A percentile compares a stretch with the other conserved stretches of the same genome.
phyloP scores from a whole-genome alignment of 1,140 invertebrate genomes.

The Mactra quadrangularis region DNA sequence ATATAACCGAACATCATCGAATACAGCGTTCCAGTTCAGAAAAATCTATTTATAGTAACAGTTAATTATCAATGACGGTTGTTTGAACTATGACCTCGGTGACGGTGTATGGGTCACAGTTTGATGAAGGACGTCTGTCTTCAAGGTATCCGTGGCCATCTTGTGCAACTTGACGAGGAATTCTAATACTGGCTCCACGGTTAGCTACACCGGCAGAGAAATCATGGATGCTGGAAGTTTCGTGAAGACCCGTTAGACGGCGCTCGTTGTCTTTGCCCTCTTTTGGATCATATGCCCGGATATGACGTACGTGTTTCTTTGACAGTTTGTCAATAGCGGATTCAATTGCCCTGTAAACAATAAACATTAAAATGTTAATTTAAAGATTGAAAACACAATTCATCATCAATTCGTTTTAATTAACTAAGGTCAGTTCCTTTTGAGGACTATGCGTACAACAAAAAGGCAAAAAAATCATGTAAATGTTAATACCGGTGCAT shows the following conservation, averaged over 20 bases:
- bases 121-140: constrained; percentile 96
- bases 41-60: too few relatives aligned
- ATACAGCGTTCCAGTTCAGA: too few relatives aligned
- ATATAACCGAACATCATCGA: too few relatives aligned
- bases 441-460: too few relatives aligned
- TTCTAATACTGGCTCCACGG: constrained; percentile 85
- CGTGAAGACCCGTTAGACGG: constrained; percentile 84
- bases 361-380: too few relatives aligned
- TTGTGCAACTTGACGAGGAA: constrained; percentile 89
- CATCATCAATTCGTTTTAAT: too few relatives aligned
- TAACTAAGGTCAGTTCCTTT: too few relatives aligned
- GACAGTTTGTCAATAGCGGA: constrained; percentile 90
- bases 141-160: constrained; percentile 96
- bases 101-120: constrained; percentile 94
- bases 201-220: constrained; percentile 85
- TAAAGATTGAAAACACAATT: too few relatives aligned
- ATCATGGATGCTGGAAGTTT: constrained; percentile 83
- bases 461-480: too few relatives aligned
- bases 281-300: constrained; percentile 93
- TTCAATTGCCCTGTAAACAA: constrained; percentile 82
- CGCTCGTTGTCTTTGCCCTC: constrained; percentile 85
- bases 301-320: constrained; percentile 93
- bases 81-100: constrained; percentile 82
- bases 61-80: constrained; percentile 65
- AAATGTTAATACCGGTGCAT: too few relatives aligned